Percentiles rank a stretch among this genome's conserved stretches.
These are phyloP conservation scores for Brachionus sp. DNA, from an alignment of 1,140 invertebrate genomes.

Conservation along the genomic window DNA sequence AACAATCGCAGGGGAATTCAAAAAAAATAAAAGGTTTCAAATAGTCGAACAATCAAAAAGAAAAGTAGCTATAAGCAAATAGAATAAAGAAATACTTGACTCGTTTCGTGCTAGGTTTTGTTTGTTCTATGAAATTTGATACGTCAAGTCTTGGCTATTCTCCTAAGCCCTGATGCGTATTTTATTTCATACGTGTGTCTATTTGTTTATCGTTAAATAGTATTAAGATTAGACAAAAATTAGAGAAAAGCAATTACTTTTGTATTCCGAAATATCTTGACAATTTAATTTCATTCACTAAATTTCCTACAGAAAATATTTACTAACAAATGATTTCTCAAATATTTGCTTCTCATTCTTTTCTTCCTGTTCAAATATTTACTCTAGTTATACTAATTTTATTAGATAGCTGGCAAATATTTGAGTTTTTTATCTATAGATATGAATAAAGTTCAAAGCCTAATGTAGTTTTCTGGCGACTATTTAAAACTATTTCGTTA, in stretches of 20 bases:
- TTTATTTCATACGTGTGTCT: constrained; percentile 16
- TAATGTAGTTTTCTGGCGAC: neutral
- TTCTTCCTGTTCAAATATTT: constrained; percentile 38
- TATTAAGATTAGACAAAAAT: neutral
- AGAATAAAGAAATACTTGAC: constrained; percentile 2
- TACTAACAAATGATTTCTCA: neutral
- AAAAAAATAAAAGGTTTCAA: neutral
- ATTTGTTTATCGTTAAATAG: neutral
- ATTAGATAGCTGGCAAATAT: constrained; percentile 22
- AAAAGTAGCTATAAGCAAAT: constrained; percentile 19
- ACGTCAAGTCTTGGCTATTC: neutral
- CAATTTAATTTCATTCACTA: neutral
- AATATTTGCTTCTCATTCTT: constrained; percentile 38
- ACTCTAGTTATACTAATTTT: constrained; percentile 16
- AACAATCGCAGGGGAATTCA: neutral
- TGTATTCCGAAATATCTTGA: neutral
- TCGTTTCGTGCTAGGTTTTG: neutral
- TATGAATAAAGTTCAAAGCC: neutral
- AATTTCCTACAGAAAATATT: constrained; percentile 10
- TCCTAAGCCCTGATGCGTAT: neutral
- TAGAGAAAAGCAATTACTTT: neutral
- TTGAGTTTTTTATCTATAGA: neutral
- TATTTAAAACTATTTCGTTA: neutral
- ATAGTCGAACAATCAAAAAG: neutral
- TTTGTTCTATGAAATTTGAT: constrained; percentile 10